Base-by-base conservation (phyloP, 2,113 vertebrate genomes). In the Origma solitaria region DNA sequence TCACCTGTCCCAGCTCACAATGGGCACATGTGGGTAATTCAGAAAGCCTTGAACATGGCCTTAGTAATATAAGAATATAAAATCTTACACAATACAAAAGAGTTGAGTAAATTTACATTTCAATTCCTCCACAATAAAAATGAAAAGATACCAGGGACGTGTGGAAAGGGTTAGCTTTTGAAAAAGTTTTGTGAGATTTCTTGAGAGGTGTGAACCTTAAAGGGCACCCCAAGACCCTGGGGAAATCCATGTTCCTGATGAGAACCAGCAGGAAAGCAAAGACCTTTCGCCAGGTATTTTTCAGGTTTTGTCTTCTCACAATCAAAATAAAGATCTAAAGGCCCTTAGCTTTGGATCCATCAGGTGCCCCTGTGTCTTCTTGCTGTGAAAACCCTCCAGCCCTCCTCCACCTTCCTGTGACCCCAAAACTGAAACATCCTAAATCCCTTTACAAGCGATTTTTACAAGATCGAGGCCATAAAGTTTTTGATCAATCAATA, bases 181-280 rank as follows among this genome's bases (percentile, higher is more conserved):
- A 47, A 44, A 62, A 27, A 23, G 23, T 1, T 0, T 54, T 66
- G 28, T 87, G 30, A 35, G 9, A 15, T 0, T 0, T 50, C 57
- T 58, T 42, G 28, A 84, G 56, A 30, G 2, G 5, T 21, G n/a
- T 42, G 42, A 66, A n/a, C 2, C 0, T 30, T 60, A 38, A 66
- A 56, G 27, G 42, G 9, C 35, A 44, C 4, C 33, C 38, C 58
- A 68, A 79, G 79, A 60, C 16, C 15, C 30, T 24, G 21, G 40
- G 18, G 25, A 53, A 62, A 72, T 11, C 47, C 12, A 2, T 11
- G 33, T 28, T 28, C 50, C 15, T 24, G 50, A 21, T 31, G 69
- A 45, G 23, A 49, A 44, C 8, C 56, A 71, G 27, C 27, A 64
- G 53, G 53, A 90, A 89, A 86, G 37, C 19, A 69, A 73, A 79